Percentiles rank a stretch among this genome's conserved stretches.
phyloP scores from a whole-genome alignment of 2,797 vertebrate genomes.

The Pseudochirops cupreus region DNA sequence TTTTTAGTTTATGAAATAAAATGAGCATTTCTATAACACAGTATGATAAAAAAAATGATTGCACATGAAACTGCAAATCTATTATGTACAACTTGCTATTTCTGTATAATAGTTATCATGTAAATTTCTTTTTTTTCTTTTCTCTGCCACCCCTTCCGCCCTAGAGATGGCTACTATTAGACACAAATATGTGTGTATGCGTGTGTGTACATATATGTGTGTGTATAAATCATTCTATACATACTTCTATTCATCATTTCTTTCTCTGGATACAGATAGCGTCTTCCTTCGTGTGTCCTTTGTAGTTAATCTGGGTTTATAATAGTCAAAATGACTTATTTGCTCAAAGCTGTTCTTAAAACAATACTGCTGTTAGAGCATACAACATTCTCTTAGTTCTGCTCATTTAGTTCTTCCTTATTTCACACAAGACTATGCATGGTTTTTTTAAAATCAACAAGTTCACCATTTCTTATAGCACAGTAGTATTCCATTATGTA shows the following conservation, averaged over 20 bases:
- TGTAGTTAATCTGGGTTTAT: not conserved
- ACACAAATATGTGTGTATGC: not conserved
- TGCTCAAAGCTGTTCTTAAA: not conserved
- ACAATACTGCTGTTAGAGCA: not conserved
- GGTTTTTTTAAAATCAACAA: not conserved
- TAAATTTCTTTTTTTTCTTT: not conserved
- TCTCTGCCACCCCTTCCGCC: not conserved
- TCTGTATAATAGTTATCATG: not conserved
- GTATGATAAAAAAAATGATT: not conserved
- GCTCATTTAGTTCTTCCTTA: not conserved
- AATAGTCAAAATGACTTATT: not conserved
- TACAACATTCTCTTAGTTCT: not conserved
- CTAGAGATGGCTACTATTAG: not conserved
- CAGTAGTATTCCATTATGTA: not conserved
- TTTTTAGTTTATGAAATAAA: not conserved
- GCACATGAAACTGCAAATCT: not conserved
- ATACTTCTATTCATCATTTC: not conserved
- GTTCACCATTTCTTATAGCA: not conserved
- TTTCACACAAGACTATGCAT: not conserved
- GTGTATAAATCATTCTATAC: not conserved
- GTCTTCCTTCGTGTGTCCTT: not conserved
- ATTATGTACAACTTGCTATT: not conserved
- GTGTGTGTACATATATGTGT: no score
- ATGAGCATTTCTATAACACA: not conserved
- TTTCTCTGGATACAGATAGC: not conserved